Evolutionary conservation across 1,140 invertebrate species (phyloP), one percentile per base, ranked within the genome.

Genomic region (Nasonia vitripennis): DNA sequence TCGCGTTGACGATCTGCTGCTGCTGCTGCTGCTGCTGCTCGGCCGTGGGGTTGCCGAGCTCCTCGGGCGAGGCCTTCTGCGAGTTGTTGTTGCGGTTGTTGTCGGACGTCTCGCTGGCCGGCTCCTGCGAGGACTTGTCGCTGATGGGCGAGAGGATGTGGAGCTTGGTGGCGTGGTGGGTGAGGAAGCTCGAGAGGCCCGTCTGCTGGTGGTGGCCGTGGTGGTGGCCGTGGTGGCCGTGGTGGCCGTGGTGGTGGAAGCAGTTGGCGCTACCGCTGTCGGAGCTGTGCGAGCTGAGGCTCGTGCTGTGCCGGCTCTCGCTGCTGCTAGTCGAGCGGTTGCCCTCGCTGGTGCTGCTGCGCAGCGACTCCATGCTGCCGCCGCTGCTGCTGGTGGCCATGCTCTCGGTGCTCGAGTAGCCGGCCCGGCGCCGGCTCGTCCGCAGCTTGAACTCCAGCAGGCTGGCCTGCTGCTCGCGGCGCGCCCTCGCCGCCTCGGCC

Each of bases 61-160:
- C 95, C 87, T 94, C 94, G 0, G 96, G 95, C 3, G 96, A 95
- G 68, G 95, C 95, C 89, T 96, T 96, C 89, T 96, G 95, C 1
- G 96, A 96, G 88, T 96, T 96, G 88, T 96, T 96, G 90, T 96
- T 96, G 85, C 95, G 95, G 88, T 96, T 96, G 90, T 96, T 96
- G 86, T 97, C 96, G 14, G 96, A 96, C 1, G 95, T 95, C 89
- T 97, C 96, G 1, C 96, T 96, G 20, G 95, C 95, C 17, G 96
- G 97, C 89, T 98, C 97, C 90, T 97, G 96, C 2, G 96, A 97
- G n/a, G 97, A 97, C 90, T 98, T 98, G 91, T 98, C 97, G 41
- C 97, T 98, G 88, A 98, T 98, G 9, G 97, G 97, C 82, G 97
- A 98, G 20, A 98, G 94, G 88, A 98, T 97, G 90, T 97, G 96